These are phyloP conservation scores for Botia kubotai DNA, from an alignment of 2,797 vertebrate genomes.

Conservation along the genomic window DNA sequence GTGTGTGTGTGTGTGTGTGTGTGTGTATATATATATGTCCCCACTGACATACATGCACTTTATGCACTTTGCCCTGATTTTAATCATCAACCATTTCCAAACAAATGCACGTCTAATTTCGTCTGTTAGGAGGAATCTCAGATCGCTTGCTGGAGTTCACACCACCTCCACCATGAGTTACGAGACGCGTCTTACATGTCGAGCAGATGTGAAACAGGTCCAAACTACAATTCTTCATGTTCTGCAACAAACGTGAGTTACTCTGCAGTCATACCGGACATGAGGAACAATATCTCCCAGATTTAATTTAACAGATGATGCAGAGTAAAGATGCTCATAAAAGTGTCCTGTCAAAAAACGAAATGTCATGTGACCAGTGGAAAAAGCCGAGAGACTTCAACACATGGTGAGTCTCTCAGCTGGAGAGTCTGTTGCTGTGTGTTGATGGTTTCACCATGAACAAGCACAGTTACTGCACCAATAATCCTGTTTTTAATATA, in stretches of 20 bases:
- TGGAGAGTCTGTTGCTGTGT: too few species aligned
- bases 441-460: too few species aligned
- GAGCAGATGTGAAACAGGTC: slow-evolving; percentile 22
- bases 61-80: slow-evolving; percentile 71
- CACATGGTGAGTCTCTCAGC: too few species aligned
- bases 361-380: too few species aligned
- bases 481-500: too few species aligned
- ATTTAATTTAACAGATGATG: neutral
- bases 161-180: slow-evolving; percentile 36
- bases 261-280: slow-evolving; percentile 8
- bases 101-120: slow-evolving; percentile 38
- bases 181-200: slow-evolving; percentile 32
- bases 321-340: too few species aligned
- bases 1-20: too few species aligned
- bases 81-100: slow-evolving; percentile 51
- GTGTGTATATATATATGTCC: slow-evolving; percentile 14
- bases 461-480: too few species aligned
- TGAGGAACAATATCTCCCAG: neutral
- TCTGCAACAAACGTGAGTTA: neutral
- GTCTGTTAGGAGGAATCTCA: slow-evolving; percentile 24
- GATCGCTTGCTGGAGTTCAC: slow-evolving; percentile 9
- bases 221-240: slow-evolving; percentile 16
- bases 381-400: too few species aligned
- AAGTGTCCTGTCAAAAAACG: too few species aligned
- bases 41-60: slow-evolving; percentile 25